Evolutionary conservation across 2,113 vertebrate genomes (phyloP), one percentile per base, ranked within the genome.

Genomic region (Beaufortia kweichowensis): DNA sequence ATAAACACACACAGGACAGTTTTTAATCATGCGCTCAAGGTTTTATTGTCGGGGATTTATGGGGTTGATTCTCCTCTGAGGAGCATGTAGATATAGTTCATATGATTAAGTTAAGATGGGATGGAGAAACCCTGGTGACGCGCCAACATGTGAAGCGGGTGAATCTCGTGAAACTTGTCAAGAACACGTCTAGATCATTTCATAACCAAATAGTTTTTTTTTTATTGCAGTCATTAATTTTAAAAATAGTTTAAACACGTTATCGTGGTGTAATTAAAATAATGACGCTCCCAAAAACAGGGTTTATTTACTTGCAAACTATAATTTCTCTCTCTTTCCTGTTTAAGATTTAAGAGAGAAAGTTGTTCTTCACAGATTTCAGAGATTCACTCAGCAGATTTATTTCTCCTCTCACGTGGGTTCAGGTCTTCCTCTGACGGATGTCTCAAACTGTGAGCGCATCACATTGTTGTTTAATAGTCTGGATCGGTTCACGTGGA

Each of bases 1-100:
- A 50, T 84, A 85, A 56, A 84, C 80, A 88, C 79, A 86, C 4
- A 53, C 48, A 53, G 48, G 43, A 46, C 84, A 84, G 61, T 26
- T 65, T 78, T 29, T 43, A 55, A 15, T 17, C 59, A 35, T 53
- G 77, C 81, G 69, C 80, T 78, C 84, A 71, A n/a, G 56, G 72
- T 81, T 50, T 74, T 62, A 39, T 55, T 75, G 64, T 75, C 75
- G 76, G 70, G 39, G 76, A 59, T 78, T 75, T 69, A 75, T 43
- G 53, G 50, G 63, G 41, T n/a, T 12, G 59, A 39, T 19, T 39
- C 68, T 77, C 56, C 75, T 48, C 50, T 55, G 59, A 76, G 77
- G 69, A 76, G 41, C 31, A 71, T 75, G 82, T 79, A 75, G 76
- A 83, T 71, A 83, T 71, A 76, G 71, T 66, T 61, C 28, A 43